Evolutionary conservation across 2,113 vertebrate genomes (phyloP).

Genomic region (Rhinolophus sinicus): DNA sequence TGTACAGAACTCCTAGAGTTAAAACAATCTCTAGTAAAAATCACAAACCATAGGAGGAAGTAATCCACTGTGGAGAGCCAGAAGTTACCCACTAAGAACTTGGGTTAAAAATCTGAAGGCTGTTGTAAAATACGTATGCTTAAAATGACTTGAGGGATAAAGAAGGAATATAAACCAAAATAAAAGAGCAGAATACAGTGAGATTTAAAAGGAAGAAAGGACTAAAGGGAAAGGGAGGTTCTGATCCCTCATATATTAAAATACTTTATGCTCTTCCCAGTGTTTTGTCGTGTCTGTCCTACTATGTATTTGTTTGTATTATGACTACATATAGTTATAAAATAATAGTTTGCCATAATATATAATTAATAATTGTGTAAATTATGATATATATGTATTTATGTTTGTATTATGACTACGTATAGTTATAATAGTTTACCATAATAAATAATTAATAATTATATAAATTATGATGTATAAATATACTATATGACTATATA

Average conservation of each 20-base stretch:
- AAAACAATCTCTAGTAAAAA: not conserved
- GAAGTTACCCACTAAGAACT: not conserved
- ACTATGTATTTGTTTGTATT: not conserved
- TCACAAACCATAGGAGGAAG: not conserved
- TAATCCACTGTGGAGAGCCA: not conserved
- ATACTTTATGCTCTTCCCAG: not conserved
- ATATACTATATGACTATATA: not conserved
- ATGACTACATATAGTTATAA: not conserved
- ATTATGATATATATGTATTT: not conserved
- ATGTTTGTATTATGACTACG: not conserved
- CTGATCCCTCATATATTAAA: not conserved
- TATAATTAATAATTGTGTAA: not conserved
- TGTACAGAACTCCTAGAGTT: not conserved
- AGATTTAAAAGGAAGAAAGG: not conserved
- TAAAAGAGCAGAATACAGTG: not conserved
- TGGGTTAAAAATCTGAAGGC: not conserved
- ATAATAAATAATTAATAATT: not conserved
- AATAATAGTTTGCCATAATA: not conserved
- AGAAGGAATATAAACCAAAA: not conserved
- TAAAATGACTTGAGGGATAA: not conserved
- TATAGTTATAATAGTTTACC: not conserved
- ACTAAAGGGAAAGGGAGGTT: not conserved
- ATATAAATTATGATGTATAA: not conserved
- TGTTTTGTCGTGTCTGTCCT: not conserved
- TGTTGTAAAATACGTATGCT: not conserved